Evolutionary conservation across 2,797 vertebrate species (phyloP), one percentile per base, ranked within the genome.

Genomic region (Paedocypris micromegethes): DNA sequence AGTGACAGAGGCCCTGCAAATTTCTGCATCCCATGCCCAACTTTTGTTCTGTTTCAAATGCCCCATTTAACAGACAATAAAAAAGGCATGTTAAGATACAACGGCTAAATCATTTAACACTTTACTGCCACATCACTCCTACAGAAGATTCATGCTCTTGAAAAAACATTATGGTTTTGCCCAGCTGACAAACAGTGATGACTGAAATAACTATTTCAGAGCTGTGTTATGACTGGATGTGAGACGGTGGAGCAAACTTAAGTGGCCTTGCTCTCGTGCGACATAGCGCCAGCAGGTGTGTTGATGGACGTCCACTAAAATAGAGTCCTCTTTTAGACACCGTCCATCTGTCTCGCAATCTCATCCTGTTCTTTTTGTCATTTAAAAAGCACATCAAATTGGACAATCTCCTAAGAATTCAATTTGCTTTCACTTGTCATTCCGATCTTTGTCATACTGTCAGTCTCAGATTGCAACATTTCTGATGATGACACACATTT

Each of bases 141-240:
- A 49, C 47, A 43, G 47, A 53, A 40, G 39, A 52, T 43, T 39
- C 55, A 60, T 39, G 61, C 46, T 52, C 72, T 44, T 44, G 49
- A 61, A 66, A 37, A 64, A 9, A 66, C 59, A 72, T 48, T 4
- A 45, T 45, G 9, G 60, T 6, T 40, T 48, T 37, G 5, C 5
- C 4, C 42, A 45, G 6, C 8, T n/a, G 57, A 37, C 37, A 23
- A 58, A 46, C 57, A 9, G 42, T 43, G 57, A 58, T 58, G 57
- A 58, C 4, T 44, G 57, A n/a, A 23, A 4, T 6, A 37, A 76
- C 72, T 79, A 72, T 72, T 70, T 77, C 66, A 73, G 75, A 23
- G 42, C 57, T 58, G 9, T 58, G 56, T 58, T 58, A 43, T 58
- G 56, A 43, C 56, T 44, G 56, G 42, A 44, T 44, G 41, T 9